phyloP scores from a whole-genome alignment of 2,888 invertebrate species.

The Leptopilina syphax region DNA sequence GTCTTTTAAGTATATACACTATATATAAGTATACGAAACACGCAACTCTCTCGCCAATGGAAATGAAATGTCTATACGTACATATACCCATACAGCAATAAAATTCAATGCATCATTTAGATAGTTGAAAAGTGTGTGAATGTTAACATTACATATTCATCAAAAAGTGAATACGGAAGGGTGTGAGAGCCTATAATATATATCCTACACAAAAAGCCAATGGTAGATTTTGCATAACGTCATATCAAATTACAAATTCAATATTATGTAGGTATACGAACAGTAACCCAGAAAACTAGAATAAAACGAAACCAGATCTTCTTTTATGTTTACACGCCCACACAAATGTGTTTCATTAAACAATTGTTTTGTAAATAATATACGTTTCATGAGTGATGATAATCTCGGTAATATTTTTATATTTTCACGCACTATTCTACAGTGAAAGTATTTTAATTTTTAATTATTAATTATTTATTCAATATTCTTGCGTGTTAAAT shows the following conservation, averaged over 20 bases:
- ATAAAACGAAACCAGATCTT: neutral
- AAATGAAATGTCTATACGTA: neutral
- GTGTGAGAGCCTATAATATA: neutral
- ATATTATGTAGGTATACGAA: no score
- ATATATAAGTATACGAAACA: neutral
- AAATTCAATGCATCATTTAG: constrained; percentile 32
- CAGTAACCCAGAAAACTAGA: constrained; percentile 18
- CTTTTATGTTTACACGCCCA: neutral
- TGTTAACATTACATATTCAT: constrained; percentile 7
- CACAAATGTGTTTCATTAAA: neutral
- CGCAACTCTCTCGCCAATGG: constrained; percentile 7
- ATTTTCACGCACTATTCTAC: no score
- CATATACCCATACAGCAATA: neutral
- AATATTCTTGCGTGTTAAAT: no score
- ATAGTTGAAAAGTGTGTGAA: neutral
- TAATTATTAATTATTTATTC: no score
- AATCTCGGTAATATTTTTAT: neutral
- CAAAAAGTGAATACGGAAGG: neutral
- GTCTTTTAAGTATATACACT: neutral
- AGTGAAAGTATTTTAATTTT: no score
- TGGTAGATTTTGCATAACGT: constrained; percentile 2
- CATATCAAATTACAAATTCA: neutral
- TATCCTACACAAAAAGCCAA: neutral
- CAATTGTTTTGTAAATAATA: neutral
- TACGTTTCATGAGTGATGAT: neutral